Evolutionary conservation across 53 echinoderm and acorn worm species (phyloP).

Genomic region (Astropecten irregularis): DNA sequence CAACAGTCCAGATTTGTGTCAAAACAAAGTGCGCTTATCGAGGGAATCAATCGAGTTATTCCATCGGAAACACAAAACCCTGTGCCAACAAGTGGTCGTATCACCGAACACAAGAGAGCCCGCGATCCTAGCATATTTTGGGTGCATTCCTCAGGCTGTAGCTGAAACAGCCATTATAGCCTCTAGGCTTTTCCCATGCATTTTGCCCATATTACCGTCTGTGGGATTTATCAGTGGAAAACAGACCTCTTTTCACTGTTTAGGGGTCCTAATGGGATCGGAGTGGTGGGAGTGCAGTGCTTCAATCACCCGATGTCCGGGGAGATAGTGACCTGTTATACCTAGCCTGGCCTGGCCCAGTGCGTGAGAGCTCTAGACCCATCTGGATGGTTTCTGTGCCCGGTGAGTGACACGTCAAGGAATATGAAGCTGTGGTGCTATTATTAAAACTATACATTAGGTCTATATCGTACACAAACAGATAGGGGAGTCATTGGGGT

Average conservation of each 20-base stretch:
- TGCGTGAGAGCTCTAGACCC: conserved; percentile 6
- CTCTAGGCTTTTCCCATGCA: too few species aligned
- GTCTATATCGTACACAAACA: too few species aligned
- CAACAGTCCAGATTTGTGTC: neutral
- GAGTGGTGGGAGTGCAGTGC: neutral
- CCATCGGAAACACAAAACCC: neutral
- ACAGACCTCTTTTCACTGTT: too few species aligned
- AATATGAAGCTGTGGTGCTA: neutral
- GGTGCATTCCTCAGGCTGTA: too few species aligned
- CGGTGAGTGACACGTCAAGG: neutral
- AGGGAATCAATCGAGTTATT: neutral
- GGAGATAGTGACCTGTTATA: conserved; percentile 33
- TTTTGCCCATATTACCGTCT: too few species aligned
- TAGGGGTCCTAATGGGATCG: too few species aligned
- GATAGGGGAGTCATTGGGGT: too few species aligned
- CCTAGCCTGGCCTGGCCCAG: too few species aligned
- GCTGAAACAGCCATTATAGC: too few species aligned
- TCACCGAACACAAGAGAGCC: neutral
- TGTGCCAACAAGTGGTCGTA: conserved; percentile 11
- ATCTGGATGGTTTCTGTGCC: neutral
- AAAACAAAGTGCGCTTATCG: neutral
- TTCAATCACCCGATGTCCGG: conserved; percentile 11
- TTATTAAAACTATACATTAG: too few species aligned
- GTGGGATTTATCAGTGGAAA: neutral
- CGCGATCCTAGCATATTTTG: too few species aligned